Percentiles rank a stretch among this genome's conserved stretches.
Evolutionary conservation across 2,113 vertebrate genomes (phyloP).

Genomic region (Petroica traversi): DNA sequence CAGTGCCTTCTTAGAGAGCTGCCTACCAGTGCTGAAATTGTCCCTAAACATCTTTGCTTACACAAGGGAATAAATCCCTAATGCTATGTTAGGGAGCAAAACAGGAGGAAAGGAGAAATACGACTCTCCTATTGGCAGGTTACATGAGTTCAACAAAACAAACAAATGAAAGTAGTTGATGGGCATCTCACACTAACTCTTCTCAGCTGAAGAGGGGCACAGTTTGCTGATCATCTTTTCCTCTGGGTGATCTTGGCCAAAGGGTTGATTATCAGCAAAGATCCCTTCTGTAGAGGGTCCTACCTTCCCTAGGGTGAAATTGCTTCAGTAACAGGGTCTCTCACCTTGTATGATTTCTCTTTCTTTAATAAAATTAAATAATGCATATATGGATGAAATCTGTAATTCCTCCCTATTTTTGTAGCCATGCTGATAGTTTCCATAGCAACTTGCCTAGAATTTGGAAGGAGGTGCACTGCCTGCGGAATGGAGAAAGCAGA

Average conservation of each 20-base stretch:
- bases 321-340: not conserved
- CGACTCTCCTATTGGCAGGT: not conserved
- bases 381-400: not conserved
- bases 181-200: not conserved
- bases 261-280: not conserved
- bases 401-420: not conserved
- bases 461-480: not conserved
- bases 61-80: not conserved
- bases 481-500: not conserved
- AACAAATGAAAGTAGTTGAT: not conserved
- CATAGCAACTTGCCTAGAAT: slow-evolving; percentile 2
- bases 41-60: not conserved
- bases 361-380: not conserved
- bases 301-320: not conserved
- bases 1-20: not conserved
- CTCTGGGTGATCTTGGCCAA: not conserved
- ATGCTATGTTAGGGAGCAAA: not conserved
- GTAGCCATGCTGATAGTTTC: not conserved
- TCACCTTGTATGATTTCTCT: not conserved
- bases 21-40: not conserved
- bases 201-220: not conserved
- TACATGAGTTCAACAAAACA: not conserved
- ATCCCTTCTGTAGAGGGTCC: not conserved
- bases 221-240: not conserved
- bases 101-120: not conserved